Percentiles rank a stretch among this genome's conserved stretches.
These are phyloP conservation scores for Chelon auratus DNA, from an alignment of 2,797 vertebrate genomes.

Conservation along the genomic window DNA sequence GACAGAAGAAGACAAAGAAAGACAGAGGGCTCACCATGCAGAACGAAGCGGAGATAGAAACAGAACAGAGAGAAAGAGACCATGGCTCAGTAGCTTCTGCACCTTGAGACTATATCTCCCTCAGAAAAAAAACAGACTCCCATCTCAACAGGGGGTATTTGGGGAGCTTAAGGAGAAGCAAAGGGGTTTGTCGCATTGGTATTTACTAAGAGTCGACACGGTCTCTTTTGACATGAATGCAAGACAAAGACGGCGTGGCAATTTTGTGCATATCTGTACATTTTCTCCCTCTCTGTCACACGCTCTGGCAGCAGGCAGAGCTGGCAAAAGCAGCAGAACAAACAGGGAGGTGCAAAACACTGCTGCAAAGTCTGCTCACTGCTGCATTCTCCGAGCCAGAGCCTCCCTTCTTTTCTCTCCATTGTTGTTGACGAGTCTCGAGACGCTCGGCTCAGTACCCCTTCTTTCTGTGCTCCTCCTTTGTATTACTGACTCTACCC, in stretches of 20 bases:
- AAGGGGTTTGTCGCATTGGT: slow-evolving; percentile 31
- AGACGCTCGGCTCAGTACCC: slow-evolving; percentile 49
- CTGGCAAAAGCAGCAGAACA: slow-evolving; percentile 48
- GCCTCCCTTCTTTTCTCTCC: slow-evolving; percentile 65
- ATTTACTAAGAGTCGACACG: slow-evolving; percentile 1
- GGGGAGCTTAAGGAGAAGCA: slow-evolving; percentile 19
- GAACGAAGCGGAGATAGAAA: slow-evolving; percentile 28
- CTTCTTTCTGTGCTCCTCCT: slow-evolving; percentile 23
- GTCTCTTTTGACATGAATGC: slow-evolving; percentile 11
- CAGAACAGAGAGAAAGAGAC: slow-evolving; percentile 4
- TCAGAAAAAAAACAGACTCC: slow-evolving; percentile 41
- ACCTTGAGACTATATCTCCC: slow-evolving; percentile 21
- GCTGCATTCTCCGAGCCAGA: slow-evolving; percentile 71
- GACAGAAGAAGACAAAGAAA: slow-evolving; percentile 3
- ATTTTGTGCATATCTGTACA: slow-evolving; percentile 42
- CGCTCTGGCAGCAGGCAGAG: slow-evolving; percentile 35
- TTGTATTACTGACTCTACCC: slow-evolving; percentile 5
- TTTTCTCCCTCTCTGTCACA: slow-evolving; percentile 26
- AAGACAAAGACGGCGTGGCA: slow-evolving; percentile 39
- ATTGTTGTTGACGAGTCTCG: slow-evolving; percentile 61
- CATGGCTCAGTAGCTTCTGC: slow-evolving; percentile 20
- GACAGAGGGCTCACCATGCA: slow-evolving; percentile 22
- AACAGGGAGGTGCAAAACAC: slow-evolving; percentile 66
- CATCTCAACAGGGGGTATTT: slow-evolving; percentile 34
- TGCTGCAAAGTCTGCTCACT: slow-evolving; percentile 76